Percentiles rank a stretch among this genome's conserved stretches.
Evolutionary conservation across 1,140 invertebrate species (phyloP).

Genomic region (Vollenhovia emeryi): DNA sequence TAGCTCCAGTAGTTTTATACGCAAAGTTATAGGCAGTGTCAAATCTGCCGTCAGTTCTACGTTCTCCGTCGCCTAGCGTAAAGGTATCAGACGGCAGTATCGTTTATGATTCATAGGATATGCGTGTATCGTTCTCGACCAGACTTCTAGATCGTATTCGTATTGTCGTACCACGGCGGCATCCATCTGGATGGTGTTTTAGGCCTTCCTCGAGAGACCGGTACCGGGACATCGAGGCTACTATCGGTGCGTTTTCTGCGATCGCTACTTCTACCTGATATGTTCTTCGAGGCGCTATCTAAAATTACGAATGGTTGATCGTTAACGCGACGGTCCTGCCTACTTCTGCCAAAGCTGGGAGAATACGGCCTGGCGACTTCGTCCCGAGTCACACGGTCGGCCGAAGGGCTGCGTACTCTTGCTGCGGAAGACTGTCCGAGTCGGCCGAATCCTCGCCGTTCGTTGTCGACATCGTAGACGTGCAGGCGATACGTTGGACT

Average conservation of each 20-base stretch:
- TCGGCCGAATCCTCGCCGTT: constrained; percentile 80
- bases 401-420: constrained; percentile 67
- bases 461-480: constrained; percentile 83
- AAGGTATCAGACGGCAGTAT: not conserved
- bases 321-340: constrained; percentile 48
- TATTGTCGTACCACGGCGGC: constrained; percentile 84
- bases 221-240: constrained; percentile 59
- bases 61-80: not conserved
- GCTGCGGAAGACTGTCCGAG: constrained; percentile 74
- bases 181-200: constrained; percentile 82
- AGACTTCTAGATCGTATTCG: constrained; percentile 77
- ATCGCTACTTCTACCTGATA: constrained; percentile 45
- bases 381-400: constrained; percentile 43
- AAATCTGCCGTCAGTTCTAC: not conserved
- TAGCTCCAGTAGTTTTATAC: not conserved
- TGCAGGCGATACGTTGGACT: constrained; percentile 84
- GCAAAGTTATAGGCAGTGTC: constrained; percentile 33
- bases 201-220: constrained; percentile 47
- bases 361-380: constrained; percentile 76
- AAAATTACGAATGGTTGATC: constrained; percentile 81
- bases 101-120: not conserved
- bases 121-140: not conserved
- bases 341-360: constrained; percentile 79
- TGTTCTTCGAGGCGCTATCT: constrained; percentile 69
- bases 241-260: constrained; percentile 62